Evolutionary conservation across 2,797 vertebrate genomes (phyloP).

Genomic region (Pteropus rufus): DNA sequence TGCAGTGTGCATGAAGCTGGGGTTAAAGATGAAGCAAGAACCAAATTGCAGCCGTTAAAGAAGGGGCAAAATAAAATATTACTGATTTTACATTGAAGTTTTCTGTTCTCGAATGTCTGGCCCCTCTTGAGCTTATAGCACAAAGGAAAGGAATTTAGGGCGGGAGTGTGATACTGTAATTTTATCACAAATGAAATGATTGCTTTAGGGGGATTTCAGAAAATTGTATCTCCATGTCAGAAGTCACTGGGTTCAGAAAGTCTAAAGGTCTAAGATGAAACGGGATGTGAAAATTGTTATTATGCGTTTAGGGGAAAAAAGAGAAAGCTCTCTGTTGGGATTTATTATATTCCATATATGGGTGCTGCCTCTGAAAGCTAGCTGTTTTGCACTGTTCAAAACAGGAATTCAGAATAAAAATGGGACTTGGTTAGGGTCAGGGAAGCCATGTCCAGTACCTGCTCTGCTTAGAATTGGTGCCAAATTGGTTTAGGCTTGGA

Average conservation of each 20-base stretch:
- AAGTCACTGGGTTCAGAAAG: constrained; percentile 9
- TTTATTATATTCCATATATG: not conserved
- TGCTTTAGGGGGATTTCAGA: not conserved
- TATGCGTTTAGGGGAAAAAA: not conserved
- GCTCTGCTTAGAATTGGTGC: not conserved
- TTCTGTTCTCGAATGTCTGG: not conserved
- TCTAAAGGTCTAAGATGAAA: not conserved
- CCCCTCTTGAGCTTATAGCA: not conserved
- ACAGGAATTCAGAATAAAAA: not conserved
- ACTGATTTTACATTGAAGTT: not conserved
- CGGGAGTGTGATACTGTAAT: not conserved
- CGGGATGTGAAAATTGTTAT: not conserved
- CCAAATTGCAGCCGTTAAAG: not conserved
- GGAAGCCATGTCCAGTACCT: not conserved
- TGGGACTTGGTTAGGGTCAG: not conserved
- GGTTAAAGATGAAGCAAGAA: not conserved
- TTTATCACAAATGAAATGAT: not conserved
- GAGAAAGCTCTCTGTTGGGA: not conserved
- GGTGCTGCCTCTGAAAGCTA: not conserved
- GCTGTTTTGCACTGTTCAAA: not conserved
- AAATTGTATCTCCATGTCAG: not conserved
- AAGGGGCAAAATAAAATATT: not conserved
- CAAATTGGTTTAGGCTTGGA: not conserved
- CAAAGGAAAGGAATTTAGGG: not conserved
- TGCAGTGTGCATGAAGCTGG: not conserved